A percentile compares a stretch with the other conserved stretches of the same genome.
phyloP scores from a whole-genome alignment of 1,140 invertebrate species.

The Cheumatopsyche charites region DNA sequence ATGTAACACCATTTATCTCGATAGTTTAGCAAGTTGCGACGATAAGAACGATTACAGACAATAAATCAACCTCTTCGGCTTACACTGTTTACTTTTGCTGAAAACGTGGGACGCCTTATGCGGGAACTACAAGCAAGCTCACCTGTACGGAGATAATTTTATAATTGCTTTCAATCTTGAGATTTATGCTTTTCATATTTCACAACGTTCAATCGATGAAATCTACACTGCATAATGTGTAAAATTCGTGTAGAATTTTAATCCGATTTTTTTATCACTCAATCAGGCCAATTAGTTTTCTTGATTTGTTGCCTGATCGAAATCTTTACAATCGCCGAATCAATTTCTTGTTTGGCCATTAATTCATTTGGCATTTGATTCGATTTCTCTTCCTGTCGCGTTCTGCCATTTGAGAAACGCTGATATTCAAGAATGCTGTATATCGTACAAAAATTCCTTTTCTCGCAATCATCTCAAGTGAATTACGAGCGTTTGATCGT shows the following conservation, averaged over 20 bases:
- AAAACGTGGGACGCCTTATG: slow-evolving; percentile 29
- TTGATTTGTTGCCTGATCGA: not conserved
- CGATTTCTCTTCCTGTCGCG: slow-evolving; percentile 10
- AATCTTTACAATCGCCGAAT: not conserved
- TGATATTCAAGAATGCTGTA: slow-evolving; percentile 9
- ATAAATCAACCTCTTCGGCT: slow-evolving; percentile 23
- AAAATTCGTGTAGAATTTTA: not conserved
- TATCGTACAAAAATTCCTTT: slow-evolving; percentile 18
- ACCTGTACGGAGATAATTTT: slow-evolving; percentile 27
- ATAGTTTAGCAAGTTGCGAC: slow-evolving; percentile 22
- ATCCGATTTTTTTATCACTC: not conserved
- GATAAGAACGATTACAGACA: slow-evolving; percentile 27
- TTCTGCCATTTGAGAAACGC: not conserved
- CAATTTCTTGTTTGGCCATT: not conserved
- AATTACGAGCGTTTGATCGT: slow-evolving; percentile 17
- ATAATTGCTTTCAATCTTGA: slow-evolving; percentile 29
- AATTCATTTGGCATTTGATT: not conserved
- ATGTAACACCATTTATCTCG: slow-evolving; percentile 28
- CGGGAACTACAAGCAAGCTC: slow-evolving; percentile 29
- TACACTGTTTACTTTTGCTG: slow-evolving; percentile 23
- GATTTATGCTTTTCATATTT: slow-evolving; percentile 26
- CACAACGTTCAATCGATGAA: not conserved
- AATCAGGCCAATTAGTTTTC: not conserved
- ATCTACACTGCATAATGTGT: too few species aligned
- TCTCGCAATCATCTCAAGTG: slow-evolving; percentile 19